Percentiles rank a stretch among this genome's conserved stretches.
phyloP scores from a whole-genome alignment of 2,888 invertebrate genomes.

The Melipona bicolor region DNA sequence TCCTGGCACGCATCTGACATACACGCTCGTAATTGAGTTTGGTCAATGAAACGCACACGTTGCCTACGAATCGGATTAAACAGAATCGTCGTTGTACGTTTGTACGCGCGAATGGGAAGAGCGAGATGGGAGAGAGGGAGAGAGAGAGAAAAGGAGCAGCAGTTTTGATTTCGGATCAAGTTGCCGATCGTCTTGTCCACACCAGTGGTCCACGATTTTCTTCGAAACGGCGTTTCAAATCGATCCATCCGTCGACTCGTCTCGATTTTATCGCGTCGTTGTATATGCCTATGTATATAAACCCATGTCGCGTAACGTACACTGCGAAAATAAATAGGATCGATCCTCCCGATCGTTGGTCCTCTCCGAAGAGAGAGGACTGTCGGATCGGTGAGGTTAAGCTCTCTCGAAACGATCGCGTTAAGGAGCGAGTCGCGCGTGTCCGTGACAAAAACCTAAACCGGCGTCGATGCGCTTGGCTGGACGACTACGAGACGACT shows the following conservation, averaged over 20 bases:
- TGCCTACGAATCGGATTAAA: too few relatives aligned
- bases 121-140: too few relatives aligned
- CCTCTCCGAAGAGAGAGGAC: background rate
- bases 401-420: too few relatives aligned
- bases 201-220: background rate
- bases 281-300: too few relatives aligned
- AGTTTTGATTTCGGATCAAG: slow-evolving; percentile 58
- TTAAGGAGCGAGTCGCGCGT: background rate
- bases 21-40: background rate
- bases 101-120: too few relatives aligned
- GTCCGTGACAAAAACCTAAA: background rate
- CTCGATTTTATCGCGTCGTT: background rate
- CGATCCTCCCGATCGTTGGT: background rate
- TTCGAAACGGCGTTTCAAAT: background rate
- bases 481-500: background rate
- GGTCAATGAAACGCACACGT: too few relatives aligned
- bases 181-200: slow-evolving; percentile 30
- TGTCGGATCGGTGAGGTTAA: background rate
- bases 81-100: too few relatives aligned
- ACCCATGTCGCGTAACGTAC: background rate
- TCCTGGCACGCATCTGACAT: background rate
- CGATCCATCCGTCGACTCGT: background rate
- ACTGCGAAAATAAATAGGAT: background rate
- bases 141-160: too few relatives aligned
- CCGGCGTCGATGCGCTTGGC: background rate